These are phyloP conservation scores for Caenorhabditis wallacei DNA, from an alignment of 2,888 invertebrate genomes.

Conservation along the genomic window DNA sequence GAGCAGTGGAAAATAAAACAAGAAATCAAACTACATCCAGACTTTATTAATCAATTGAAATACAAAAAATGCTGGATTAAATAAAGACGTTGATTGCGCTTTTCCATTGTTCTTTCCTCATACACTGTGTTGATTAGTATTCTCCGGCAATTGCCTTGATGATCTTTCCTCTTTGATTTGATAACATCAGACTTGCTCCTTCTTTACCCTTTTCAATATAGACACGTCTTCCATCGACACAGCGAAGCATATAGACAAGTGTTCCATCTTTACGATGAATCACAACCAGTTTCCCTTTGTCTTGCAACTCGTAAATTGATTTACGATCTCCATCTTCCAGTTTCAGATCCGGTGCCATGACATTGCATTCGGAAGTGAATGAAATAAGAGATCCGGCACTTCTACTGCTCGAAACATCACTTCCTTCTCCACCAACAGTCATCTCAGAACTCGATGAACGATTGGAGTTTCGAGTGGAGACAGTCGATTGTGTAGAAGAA, in stretches of 20 bases:
- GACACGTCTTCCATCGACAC: slow-evolving; percentile 61
- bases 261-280: slow-evolving; percentile 43
- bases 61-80: not conserved
- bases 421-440: not conserved
- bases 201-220: slow-evolving; percentile 43
- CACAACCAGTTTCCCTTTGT: slow-evolving; percentile 58
- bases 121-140: slow-evolving; percentile 7
- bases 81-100: not conserved
- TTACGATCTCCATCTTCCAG: slow-evolving; percentile 45
- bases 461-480: not conserved
- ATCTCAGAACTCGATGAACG: not conserved
- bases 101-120: slow-evolving; percentile 12
- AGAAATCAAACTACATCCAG: not conserved
- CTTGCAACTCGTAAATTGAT: slow-evolving; percentile 24
- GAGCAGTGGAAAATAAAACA: not conserved
- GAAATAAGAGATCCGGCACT: slow-evolving; percentile 15
- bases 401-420: slow-evolving; percentile 1
- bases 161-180: slow-evolving; percentile 43
- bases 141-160: slow-evolving; percentile 49
- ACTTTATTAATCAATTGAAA: not conserved
- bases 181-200: slow-evolving; percentile 44
- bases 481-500: not conserved
- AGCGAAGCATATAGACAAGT: slow-evolving; percentile 57
- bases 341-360: slow-evolving; percentile 47
- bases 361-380: not conserved